Evolutionary conservation across 2,888 invertebrate genomes (phyloP).

Genomic region (Campopleginae sp.): DNA sequence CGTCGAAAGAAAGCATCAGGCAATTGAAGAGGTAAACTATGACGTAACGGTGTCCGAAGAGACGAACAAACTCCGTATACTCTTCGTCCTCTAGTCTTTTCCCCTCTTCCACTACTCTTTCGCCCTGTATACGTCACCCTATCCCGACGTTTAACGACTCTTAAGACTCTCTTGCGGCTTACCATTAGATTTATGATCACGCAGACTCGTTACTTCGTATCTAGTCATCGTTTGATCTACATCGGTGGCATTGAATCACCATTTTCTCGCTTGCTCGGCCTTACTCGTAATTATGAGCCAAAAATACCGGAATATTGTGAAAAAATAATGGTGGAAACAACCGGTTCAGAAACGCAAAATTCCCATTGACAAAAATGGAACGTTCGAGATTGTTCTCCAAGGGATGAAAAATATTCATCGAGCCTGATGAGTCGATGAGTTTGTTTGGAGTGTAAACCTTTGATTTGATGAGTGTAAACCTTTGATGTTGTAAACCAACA

Average conservation of each 20-base stretch:
- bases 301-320: background rate
- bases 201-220: conserved; percentile 56
- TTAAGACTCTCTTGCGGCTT: conserved; percentile 33
- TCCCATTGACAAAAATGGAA: conserved; percentile 14
- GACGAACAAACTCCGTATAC: conserved; percentile 16
- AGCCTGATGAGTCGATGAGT: background rate
- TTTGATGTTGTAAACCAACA: conserved; percentile 41
- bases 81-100: conserved; percentile 4
- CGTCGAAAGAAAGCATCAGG: conserved; percentile 21
- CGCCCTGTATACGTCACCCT: conserved; percentile 38
- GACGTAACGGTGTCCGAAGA: conserved; percentile 42
- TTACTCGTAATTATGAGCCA: background rate
- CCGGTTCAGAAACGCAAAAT: conserved; percentile 29
- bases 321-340: background rate
- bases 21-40: conserved; percentile 24
- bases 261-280: conserved; percentile 21
- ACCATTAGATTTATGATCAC: conserved; percentile 55
- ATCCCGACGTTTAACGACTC: conserved; percentile 62
- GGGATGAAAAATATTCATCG: background rate
- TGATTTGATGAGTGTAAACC: conserved; percentile 56
- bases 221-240: conserved; percentile 36
- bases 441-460: conserved; percentile 39
- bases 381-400: background rate
- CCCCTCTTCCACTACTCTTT: conserved; percentile 2
- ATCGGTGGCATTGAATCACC: conserved; percentile 36